Conservation (phyloP, 2,888 invertebrate species). For the Diogma glabrata region DNA sequence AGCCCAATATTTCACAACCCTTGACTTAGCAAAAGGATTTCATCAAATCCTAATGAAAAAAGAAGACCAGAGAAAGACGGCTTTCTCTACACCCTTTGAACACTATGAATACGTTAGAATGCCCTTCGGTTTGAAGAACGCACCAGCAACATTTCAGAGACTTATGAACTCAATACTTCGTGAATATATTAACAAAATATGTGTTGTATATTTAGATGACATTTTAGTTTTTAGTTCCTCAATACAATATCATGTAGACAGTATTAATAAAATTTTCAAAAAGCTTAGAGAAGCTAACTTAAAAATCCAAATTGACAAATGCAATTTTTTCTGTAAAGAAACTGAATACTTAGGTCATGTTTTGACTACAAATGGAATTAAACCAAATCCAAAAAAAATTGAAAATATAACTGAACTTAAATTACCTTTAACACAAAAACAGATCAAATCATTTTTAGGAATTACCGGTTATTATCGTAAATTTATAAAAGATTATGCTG, state of each 20-base stretch:
- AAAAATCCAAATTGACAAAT: neutral
- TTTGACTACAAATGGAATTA: neutral
- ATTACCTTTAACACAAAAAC: neutral
- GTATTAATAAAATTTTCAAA: neutral
- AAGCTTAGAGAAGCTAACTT: neutral
- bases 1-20: neutral
- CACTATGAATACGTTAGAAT: neutral
- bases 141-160: neutral
- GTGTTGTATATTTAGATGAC: neutral
- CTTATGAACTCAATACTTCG: too few species aligned
- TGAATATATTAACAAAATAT: neutral
- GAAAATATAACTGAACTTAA: too few species aligned
- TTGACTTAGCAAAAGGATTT: neutral
- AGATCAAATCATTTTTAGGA: too few species aligned
- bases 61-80: neutral
- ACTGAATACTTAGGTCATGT: too few species aligned
- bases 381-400: neutral
- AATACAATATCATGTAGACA: neutral
- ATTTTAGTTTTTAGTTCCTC: neutral
- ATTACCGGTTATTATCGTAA: too few species aligned
- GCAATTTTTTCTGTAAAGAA: too few species aligned
- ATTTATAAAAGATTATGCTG: too few species aligned
- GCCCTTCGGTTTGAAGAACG: neutral
- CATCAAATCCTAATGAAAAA: neutral
- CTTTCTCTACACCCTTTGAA: too few species aligned